Percentiles rank a stretch among this genome's conserved stretches.
phyloP scores from a whole-genome alignment of 2,888 invertebrate species.

The Sinopyrophorus schimmeli region DNA sequence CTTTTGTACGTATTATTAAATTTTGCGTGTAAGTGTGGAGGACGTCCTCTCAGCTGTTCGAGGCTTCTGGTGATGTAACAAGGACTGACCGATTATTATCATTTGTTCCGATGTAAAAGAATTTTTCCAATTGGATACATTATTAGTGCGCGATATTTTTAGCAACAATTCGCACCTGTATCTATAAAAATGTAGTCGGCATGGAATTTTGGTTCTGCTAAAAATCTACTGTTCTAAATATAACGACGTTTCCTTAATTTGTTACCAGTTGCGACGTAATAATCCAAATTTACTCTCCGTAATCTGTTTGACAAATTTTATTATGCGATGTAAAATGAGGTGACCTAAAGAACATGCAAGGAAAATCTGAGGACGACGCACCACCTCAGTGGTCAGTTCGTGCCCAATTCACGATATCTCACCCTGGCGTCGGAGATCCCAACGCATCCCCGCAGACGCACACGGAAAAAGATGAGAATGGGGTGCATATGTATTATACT shows the following conservation, averaged over 20 bases:
- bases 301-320: neutral
- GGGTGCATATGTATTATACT: slow-evolving; percentile 59
- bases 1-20: slow-evolving; percentile 1
- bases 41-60: slow-evolving; percentile 11
- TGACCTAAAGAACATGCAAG: slow-evolving; percentile 28
- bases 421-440: slow-evolving; percentile 53
- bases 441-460: slow-evolving; percentile 50
- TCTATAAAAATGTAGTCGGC: slow-evolving; percentile 24
- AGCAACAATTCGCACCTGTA: slow-evolving; percentile 21
- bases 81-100: neutral
- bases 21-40: neutral
- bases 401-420: slow-evolving; percentile 68
- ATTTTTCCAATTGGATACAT: no score
- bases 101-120: no score
- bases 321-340: slow-evolving; percentile 9
- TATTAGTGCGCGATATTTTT: slow-evolving; percentile 17
- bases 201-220: slow-evolving; percentile 20
- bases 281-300: slow-evolving; percentile 20
- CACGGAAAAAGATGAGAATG: slow-evolving; percentile 56
- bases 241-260: slow-evolving; percentile 28
- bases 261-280: slow-evolving; percentile 24
- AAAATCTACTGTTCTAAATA: slow-evolving; percentile 28
- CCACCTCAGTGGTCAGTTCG: slow-evolving; percentile 69
- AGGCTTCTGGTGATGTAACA: slow-evolving; percentile 7
- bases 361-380: slow-evolving; percentile 27